A percentile compares a stretch with the other conserved stretches of the same genome.
These are phyloP conservation scores for Berghia stephanieae DNA, from an alignment of 1,140 invertebrate species.

Conservation along the genomic window DNA sequence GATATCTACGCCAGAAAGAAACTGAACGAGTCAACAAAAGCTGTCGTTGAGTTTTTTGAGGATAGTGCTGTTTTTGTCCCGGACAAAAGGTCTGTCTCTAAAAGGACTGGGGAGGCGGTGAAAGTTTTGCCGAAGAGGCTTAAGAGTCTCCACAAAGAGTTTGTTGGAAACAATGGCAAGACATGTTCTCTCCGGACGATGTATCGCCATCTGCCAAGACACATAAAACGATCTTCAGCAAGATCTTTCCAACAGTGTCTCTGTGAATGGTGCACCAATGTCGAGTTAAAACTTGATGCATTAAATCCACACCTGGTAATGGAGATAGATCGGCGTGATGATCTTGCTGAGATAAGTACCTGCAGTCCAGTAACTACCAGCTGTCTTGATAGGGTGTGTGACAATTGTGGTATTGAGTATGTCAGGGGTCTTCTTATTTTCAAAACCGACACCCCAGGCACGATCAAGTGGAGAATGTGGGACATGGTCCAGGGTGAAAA, in stretches of 20 bases:
- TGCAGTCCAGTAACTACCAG: too few species aligned
- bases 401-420: too few species aligned
- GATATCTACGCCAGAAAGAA: too few species aligned
- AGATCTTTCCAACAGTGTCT: neutral
- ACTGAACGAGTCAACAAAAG: too few species aligned
- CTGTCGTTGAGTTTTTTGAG: too few species aligned
- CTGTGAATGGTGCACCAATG: neutral
- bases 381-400: too few species aligned
- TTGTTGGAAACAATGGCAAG: neutral
- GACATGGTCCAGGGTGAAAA: too few species aligned
- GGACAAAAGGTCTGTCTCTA: neutral
- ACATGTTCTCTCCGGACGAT: too few species aligned
- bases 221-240: neutral
- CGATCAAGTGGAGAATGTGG: too few species aligned
- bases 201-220: neutral
- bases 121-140: conserved; percentile 1
- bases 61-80: neutral
- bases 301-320: neutral
- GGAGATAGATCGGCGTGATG: neutral
- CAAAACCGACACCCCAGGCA: too few species aligned
- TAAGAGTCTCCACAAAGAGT: neutral
- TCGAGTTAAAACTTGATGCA: neutral
- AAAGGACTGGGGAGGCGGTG: neutral
- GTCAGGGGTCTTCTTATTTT: too few species aligned
- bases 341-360: too few species aligned